Evolutionary conservation across 2,797 vertebrate species (phyloP).

Genomic region (Lagorchestes hirsutus): DNA sequence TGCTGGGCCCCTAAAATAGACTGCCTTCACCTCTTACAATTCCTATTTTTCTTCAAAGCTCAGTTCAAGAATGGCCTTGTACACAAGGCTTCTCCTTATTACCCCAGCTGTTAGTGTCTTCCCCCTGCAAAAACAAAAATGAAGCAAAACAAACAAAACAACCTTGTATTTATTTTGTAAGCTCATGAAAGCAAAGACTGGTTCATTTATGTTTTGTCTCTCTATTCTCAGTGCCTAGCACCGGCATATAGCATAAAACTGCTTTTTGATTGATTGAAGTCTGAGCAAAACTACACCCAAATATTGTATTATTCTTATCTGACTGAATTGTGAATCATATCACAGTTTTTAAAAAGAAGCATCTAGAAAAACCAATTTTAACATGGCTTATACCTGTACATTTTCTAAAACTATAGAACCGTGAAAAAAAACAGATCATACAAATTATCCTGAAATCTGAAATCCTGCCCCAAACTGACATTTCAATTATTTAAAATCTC

Average conservation of each 20-base stretch:
- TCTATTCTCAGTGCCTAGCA: not conserved
- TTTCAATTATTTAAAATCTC: slow-evolving; percentile 46
- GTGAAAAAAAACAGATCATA: not conserved
- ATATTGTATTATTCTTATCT: not conserved
- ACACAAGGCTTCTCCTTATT: slow-evolving; percentile 2
- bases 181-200: not conserved
- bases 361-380: not conserved
- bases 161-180: not conserved
- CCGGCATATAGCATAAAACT: not conserved
- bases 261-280: not conserved
- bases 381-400: not conserved
- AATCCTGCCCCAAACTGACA: not conserved
- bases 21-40: not conserved
- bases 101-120: not conserved
- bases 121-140: not conserved
- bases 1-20: not conserved
- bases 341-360: not conserved
- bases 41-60: not conserved
- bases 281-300: not conserved
- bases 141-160: not conserved
- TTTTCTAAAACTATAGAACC: slow-evolving; percentile 40
- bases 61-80: not conserved
- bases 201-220: not conserved
- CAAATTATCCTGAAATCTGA: not conserved
- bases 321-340: not conserved